Conservation (phyloP, 2,888 invertebrate species). For the Catocala nupta region DNA sequence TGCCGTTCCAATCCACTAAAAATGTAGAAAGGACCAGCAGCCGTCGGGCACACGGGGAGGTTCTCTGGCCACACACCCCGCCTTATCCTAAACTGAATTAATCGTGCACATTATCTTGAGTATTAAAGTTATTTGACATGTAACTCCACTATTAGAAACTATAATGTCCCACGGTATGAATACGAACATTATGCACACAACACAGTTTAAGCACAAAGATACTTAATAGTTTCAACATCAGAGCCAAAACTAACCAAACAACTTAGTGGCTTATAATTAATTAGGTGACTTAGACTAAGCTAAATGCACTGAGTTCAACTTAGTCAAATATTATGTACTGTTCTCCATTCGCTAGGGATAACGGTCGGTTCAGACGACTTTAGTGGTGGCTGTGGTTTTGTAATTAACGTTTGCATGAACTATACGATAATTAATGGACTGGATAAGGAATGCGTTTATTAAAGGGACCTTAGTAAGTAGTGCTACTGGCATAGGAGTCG, state of each 20-base stretch:
- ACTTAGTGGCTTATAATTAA: slow-evolving; percentile 16
- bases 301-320: slow-evolving; percentile 24
- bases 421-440: neutral
- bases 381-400: slow-evolving; percentile 1
- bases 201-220: neutral
- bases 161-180: neutral
- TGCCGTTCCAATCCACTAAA: no score
- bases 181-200: neutral
- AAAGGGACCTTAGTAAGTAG: no score
- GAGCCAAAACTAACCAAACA: slow-evolving; percentile 4
- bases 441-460: neutral
- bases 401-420: slow-evolving; percentile 4
- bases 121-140: neutral
- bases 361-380: slow-evolving; percentile 1
- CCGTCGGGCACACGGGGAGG: no score
- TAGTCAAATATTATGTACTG: slow-evolving; percentile 16
- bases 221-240: neutral
- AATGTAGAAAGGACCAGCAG: no score
- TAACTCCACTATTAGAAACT: neutral
- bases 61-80: no score
- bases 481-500: no score
- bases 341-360: slow-evolving; percentile 21
- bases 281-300: slow-evolving; percentile 17
- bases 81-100: no score
- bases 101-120: no score